Conservation (phyloP, 64 coral and sea anemone species). For the Montipora capricornis region DNA sequence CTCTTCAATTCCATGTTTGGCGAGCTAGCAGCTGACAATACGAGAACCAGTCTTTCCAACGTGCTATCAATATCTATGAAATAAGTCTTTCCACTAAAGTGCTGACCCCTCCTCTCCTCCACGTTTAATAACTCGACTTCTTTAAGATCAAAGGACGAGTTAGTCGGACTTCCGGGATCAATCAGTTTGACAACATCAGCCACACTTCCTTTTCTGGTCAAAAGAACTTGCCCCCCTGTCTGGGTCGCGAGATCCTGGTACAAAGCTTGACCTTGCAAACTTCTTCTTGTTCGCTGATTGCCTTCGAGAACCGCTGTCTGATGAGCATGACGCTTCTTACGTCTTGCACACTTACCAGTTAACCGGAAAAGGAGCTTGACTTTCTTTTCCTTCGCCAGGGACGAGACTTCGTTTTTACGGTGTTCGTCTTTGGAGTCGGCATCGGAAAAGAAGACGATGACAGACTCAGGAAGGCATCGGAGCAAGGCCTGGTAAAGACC, state of each 20-base stretch:
- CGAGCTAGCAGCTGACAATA: neutral
- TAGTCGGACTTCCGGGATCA: slow-evolving; percentile 7
- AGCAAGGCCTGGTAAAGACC: slow-evolving; percentile 72
- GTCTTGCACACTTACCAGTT: slow-evolving; percentile 43
- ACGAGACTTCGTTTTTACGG: slow-evolving; percentile 25
- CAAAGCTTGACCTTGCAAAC: neutral
- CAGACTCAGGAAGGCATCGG: slow-evolving; percentile 53
- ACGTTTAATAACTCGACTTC: slow-evolving; percentile 53
- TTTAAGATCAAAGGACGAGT: slow-evolving; percentile 30
- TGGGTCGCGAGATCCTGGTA: slow-evolving; percentile 61
- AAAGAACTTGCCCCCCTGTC: slow-evolving; percentile 72
- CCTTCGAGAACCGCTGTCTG: neutral
- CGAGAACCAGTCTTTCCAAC: slow-evolving; percentile 47
- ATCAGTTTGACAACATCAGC: slow-evolving; percentile 51
- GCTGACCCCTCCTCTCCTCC: neutral
- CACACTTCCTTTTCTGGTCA: slow-evolving; percentile 45
- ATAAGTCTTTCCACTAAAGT: neutral
- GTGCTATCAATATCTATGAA: slow-evolving; percentile 44
- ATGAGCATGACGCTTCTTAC: neutral
- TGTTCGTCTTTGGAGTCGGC: slow-evolving; percentile 56
- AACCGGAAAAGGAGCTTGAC: slow-evolving; percentile 43
- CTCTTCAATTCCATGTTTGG: neutral
- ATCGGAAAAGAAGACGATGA: slow-evolving; percentile 69
- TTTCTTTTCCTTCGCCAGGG: slow-evolving; percentile 60
- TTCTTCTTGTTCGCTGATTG: slow-evolving; percentile 31